Evolutionary conservation across 2,113 vertebrate species (phyloP), one percentile per base, ranked within the genome.

Genomic region (Xyliphius kryptos): DNA sequence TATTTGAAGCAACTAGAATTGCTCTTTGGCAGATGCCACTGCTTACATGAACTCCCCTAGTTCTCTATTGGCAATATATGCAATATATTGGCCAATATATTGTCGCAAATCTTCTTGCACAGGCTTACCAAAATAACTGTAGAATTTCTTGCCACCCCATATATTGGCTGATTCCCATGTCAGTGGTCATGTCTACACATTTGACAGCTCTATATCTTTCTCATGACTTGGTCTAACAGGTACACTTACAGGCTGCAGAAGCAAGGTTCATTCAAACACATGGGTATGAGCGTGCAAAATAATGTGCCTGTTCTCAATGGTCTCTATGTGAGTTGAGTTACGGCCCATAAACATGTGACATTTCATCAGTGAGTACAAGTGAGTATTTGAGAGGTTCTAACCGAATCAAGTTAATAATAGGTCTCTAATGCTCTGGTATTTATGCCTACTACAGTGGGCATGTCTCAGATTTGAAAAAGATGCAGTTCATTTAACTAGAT

Each of bases 361-460:
- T 67, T 72, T 72, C 57, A 61, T 71, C 57, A 67, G 61, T 8
- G 13, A 32, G 67, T 67, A n/a, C n/a, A n/a, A 70, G 37, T 56
- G 63, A 61, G 56, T 43, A 40, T 48, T 67, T 53, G 15, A 40
- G 57, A 37, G 41, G 36, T 21, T 52, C 36, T 32, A 50, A 32
- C 20, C 49, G 37, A 41, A 40, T 19, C 32, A 44, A 59, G 55
- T 53, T 72, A 17, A 63, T 63, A 63, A 72, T 60, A 54, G 55
- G 48, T 59, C 48, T 68, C 54, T 14, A 26, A 63, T 44, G 48
- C 41, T 43, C 43, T 63, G 43, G 4, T 68, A 41, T 54, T 67
- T 58, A 58, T 56, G 63, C 38, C 48, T 5, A n/a, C n/a, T n/a
- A n/a, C n/a, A n/a, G n/a, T n/a, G n/a, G n/a, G n/a, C n/a, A n/a